Base-by-base conservation (phyloP, 2,113 vertebrate genomes). In the Axis porcinus region DNA sequence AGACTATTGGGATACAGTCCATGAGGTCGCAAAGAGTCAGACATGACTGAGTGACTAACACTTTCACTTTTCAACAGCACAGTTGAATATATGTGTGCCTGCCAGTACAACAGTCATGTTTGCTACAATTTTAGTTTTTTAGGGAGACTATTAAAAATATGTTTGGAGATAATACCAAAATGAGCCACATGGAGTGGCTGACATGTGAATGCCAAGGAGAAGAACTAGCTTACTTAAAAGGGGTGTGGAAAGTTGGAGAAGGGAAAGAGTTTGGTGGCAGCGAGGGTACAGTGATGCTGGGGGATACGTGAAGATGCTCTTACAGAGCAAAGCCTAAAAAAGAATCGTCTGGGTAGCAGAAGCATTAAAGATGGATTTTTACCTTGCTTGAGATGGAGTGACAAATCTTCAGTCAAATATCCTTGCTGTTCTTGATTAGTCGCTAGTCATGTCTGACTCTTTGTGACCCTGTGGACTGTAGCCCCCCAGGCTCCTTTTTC, bases 261-360 rank as follows among this genome's bases (percentile, higher is more conserved):
- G 0, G 5, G 25, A 52, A 60, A 43, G 23, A 52, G 17, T 4
- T n/a, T 27, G 0, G 45, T 0, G 23, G 36, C 5, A 19, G 28
- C 2, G 2, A 47, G 36, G 12, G 11, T 74, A 47, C 19, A 19
- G 55, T 2, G 28, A 79, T 4, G 23, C n/a, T 6, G 55, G 14
- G 11, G 1, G 43, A 45, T 1, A 1, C 4, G 11, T 16, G 4
- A 30, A 43, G 36, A 45, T 1, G 1, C 15, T 5, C 6, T 25
- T 6, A 4, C 43, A 9, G 50, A 50, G 47, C 17, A 28, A 78
- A 78, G 47, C 16, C 11, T 1, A 27, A 6, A 79, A 54, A 50
- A 23, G n/a, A n/a, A 11, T 84, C 3, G 12, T 10, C 14, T n/a
- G 14, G 33, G 45, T 4, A 27, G 67, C 27, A 10, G 91, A 67